Evolutionary conservation across 2,888 invertebrate species (phyloP), one percentile per base, ranked within the genome.

Genomic region (Ormyrus nitidulus): DNA sequence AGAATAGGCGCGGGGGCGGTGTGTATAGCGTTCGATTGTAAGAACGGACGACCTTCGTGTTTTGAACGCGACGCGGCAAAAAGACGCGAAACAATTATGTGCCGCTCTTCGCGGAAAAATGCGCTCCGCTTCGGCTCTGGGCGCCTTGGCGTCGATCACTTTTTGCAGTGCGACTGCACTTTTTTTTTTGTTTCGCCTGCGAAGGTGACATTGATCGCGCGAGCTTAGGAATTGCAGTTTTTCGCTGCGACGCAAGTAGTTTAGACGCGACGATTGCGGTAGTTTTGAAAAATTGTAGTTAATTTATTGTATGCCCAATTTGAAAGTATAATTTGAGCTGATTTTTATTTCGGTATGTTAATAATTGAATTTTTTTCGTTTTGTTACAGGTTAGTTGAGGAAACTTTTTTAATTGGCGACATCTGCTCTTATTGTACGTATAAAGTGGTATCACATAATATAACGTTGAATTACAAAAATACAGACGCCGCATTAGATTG

Each of bases 351-450:
- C 3, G 34, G 4, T 34, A 7, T 5, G 8, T 13, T 65, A 48
- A 7, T n/a, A 49, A 9, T 49, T 8, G 13, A 13, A 13, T 5
- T 5, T 13, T 49, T 10, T 49, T 71, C 5, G 71, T 65, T 70
- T 48, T 77, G 77, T 77, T 71, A 34, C 59, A 71, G 71, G 77
- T 77, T 64, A 77, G 77, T 65, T 58, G 59, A 2, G 9, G 58
- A 53, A 51, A n/a, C 2, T 4, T 34, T 34, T 34, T 34, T 34
- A 34, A 34, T 34, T 34, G 34, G 3, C 34, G 34, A 34, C 34
- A 34, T 34, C 34, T 34, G 34, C 34, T 34, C 34, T 0, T 34
- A 3, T 34, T 34, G 34, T 34, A 34, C 34, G 34, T 34, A 34
- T 34, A 34, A 34, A 34, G 2, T 34, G 34, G 34, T 34, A 34